Base-by-base conservation (phyloP, 2,797 vertebrate genomes). In the Sebastes vulpes region DNA sequence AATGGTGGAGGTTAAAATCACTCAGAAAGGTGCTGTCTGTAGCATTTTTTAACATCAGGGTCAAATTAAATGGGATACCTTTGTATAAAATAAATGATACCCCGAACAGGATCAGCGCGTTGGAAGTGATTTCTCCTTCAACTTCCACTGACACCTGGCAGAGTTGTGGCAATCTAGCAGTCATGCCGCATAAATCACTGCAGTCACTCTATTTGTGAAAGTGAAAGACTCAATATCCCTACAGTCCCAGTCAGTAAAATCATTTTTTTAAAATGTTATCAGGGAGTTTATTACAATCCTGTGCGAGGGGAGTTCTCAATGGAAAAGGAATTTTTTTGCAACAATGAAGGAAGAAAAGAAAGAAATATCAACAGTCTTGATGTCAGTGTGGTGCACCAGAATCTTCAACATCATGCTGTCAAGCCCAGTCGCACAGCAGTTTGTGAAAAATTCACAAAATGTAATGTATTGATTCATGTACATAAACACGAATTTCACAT, bases 241-340 rank as follows among this genome's bases (percentile, higher is more conserved):
- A 65, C 18, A 56, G 64, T 2, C 20, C 21, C 4, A 66, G 42
- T 50, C 52, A 52, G 63, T 56, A 20, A 60, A 57, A 69, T 77
- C 20, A 12, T 29, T 29, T 65, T 48, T 79, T 72, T 0, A 7
- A 46, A 46, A 65, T 75, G 65, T 68, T 65, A 72, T 67, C 53
- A 56, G 50, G 1, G 20, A 26, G 18, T 52, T 31, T 7, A 64
- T 65, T 35, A 18, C 38, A 57, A 4, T 60, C 58, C 23, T 59
- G 59, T 28, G 38, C 14, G 4, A 18, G 42, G 32, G 26, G 38
- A 71, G 35, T 64, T 56, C 66, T 71, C 8, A 26, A 9, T 29
- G 57, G 5, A 14, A 56, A 60, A 68, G 12, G 0, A 67, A 14
- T 25, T 7, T 73, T 35, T 75, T 59, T 65, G 42, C 77, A 67